phyloP scores from a whole-genome alignment of 2,113 vertebrate species.

The Chroicocephalus ridibundus region DNA sequence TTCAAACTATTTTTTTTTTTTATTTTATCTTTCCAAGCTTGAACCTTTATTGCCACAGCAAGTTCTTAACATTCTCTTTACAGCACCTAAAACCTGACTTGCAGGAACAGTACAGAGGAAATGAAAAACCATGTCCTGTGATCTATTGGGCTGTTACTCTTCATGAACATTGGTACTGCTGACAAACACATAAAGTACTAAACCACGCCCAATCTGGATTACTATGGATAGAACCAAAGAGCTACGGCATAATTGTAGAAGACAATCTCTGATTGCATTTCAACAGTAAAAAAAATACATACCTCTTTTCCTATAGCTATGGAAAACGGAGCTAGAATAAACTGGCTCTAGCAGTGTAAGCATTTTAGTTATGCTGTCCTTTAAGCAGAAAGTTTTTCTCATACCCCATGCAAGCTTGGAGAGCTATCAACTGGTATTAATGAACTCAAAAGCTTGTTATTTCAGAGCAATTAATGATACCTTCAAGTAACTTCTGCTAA shows the following conservation, averaged over 20 bases:
- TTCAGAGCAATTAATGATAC: not conserved
- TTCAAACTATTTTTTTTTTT: not conserved
- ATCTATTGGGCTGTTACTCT: not conserved
- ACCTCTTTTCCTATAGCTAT: not conserved
- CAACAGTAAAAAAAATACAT: not conserved
- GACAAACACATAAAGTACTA: not conserved
- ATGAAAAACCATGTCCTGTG: not conserved
- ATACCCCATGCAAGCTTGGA: not conserved
- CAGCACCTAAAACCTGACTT: not conserved
- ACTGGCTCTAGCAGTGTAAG: not conserved
- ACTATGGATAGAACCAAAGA: not conserved
- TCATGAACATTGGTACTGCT: not conserved
- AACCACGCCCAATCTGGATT: not conserved
- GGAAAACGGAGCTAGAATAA: not conserved
- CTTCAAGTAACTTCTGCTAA: not conserved
- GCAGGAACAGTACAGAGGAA: not conserved
- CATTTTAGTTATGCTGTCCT: not conserved
- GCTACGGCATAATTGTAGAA: not conserved
- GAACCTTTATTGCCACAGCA: not conserved
- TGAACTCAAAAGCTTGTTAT: not conserved
- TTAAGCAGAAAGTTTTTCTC: not conserved
- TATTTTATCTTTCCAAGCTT: not conserved
- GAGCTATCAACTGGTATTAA: not conserved
- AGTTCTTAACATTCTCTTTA: not conserved
- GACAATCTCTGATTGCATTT: not conserved